Evolutionary conservation across 2,888 invertebrate genomes (phyloP).

Genomic region (Cosmia pyralina): DNA sequence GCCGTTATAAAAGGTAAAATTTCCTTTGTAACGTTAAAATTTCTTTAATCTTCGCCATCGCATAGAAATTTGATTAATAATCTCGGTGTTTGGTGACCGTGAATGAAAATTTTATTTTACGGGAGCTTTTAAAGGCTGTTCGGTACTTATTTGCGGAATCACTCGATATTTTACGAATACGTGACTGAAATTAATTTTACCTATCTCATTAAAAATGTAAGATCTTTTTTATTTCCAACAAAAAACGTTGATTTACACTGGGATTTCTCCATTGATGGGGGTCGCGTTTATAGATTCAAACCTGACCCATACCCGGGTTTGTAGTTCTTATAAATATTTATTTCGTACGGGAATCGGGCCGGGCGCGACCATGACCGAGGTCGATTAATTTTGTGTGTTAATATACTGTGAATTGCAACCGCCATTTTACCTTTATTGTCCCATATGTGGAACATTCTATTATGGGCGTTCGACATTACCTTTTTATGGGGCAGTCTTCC

Average conservation of each 20-base stretch:
- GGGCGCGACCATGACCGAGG: background rate
- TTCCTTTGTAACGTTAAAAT: constrained; percentile 55
- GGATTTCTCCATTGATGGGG: background rate
- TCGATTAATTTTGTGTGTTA: constrained; percentile 26
- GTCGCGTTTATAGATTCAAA: background rate
- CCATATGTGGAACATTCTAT: constrained; percentile 41
- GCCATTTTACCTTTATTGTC: constrained; percentile 35
- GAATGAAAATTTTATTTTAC: constrained; percentile 54
- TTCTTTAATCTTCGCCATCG: constrained; percentile 58
- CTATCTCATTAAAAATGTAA: background rate
- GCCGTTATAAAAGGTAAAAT: constrained; percentile 54
- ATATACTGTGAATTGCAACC: constrained; percentile 21
- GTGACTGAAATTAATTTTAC: background rate
- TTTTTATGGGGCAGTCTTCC: constrained; percentile 28
- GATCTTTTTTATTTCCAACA: background rate
- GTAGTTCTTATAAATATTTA: background rate
- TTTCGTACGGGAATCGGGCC: background rate
- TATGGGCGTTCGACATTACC: constrained; percentile 28
- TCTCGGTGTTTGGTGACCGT: constrained; percentile 62
- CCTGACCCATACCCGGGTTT: background rate
- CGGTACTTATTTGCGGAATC: constrained; percentile 26
- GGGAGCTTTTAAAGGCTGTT: constrained; percentile 42
- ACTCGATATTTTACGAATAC: constrained; percentile 21
- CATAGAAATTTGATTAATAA: constrained; percentile 69
- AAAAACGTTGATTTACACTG: background rate